Evolutionary conservation across 2,797 vertebrate genomes (phyloP).

Genomic region (Lutjanus argentimaculatus): DNA sequence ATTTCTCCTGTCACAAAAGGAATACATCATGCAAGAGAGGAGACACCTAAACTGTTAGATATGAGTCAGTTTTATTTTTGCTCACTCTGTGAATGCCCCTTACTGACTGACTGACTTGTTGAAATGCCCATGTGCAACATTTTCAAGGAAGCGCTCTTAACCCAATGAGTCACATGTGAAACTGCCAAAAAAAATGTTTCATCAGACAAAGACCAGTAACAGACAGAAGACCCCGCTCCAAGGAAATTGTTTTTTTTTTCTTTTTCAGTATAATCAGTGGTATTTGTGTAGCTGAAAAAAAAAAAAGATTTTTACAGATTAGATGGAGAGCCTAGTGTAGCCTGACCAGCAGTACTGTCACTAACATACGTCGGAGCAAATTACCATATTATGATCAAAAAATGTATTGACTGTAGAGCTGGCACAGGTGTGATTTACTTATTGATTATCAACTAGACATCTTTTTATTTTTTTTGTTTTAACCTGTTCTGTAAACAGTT

Average conservation of each 20-base stretch:
- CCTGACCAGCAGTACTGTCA: neutral
- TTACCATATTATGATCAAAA: neutral
- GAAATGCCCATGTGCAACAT: neutral
- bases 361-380: neutral
- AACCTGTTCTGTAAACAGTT: neutral
- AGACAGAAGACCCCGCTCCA: neutral
- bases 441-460: neutral
- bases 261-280: neutral
- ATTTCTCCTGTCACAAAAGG: neutral
- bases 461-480: neutral
- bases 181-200: neutral
- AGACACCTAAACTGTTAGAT: neutral
- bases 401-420: neutral
- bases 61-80: neutral
- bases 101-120: neutral
- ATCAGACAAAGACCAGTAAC: neutral
- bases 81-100: neutral
- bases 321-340: neutral
- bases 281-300: neutral
- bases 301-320: neutral
- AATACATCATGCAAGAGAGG: neutral
- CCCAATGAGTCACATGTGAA: constrained; percentile 5
- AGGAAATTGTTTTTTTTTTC: neutral
- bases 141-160: constrained; percentile 1
- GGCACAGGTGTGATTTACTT: neutral